Conservation (phyloP, 1,140 invertebrate genomes). For the Proales similis region DNA sequence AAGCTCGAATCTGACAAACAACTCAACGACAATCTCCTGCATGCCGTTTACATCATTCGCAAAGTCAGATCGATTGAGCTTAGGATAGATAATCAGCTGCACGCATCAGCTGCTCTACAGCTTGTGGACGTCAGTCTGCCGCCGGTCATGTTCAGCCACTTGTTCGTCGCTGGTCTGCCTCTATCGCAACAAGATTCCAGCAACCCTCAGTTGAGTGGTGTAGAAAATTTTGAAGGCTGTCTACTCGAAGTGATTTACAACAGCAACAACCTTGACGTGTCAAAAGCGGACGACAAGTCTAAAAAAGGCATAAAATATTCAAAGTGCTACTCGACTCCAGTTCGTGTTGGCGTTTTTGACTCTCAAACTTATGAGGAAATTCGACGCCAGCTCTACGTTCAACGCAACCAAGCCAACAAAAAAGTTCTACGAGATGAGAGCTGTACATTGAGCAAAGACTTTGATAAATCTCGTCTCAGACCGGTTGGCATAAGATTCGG, state of each 20-base stretch:
- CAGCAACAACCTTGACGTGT: conserved; percentile 8
- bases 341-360: not conserved
- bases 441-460: not conserved
- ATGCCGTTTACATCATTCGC: conserved; percentile 1
- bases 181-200: too few species aligned
- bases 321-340: not conserved
- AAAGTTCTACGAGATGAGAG: conserved; percentile 13
- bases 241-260: conserved; percentile 29
- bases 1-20: not conserved
- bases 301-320: conserved; percentile 10
- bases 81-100: conserved; percentile 19
- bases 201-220: not conserved
- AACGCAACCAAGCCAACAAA: not conserved
- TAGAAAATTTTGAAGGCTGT: conserved; percentile 30
- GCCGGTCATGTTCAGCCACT: not conserved
- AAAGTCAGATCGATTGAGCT: conserved; percentile 1
- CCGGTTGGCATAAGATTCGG: conserved; percentile 11
- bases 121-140: not conserved
- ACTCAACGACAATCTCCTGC: conserved; percentile 32
- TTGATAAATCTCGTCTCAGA: not conserved
- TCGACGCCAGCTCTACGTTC: not conserved
- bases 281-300: conserved; percentile 3
- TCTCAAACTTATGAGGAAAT: not conserved
- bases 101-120: not conserved
- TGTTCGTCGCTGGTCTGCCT: conserved; percentile 10